Evolutionary conservation across 2,113 vertebrate species (phyloP).

Genomic region (Oostethus manadensis): DNA sequence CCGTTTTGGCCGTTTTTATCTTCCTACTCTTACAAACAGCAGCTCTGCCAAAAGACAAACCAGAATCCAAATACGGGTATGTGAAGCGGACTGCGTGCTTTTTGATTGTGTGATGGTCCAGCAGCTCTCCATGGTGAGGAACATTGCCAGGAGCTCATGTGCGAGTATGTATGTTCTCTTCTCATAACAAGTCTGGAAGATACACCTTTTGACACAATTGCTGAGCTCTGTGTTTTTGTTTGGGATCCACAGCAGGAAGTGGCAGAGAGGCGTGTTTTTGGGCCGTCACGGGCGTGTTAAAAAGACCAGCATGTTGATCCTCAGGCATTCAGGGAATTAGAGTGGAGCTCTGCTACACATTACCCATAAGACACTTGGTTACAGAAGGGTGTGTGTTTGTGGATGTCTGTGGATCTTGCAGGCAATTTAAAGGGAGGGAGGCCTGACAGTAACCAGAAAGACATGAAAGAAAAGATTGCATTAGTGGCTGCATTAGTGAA

Average conservation of each 20-base stretch:
- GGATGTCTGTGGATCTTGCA: constrained; percentile 25
- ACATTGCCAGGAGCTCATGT: constrained; percentile 50
- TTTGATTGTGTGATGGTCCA: constrained; percentile 71
- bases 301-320: constrained; percentile 46
- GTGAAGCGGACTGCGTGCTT: constrained; percentile 24
- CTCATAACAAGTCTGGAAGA: constrained; percentile 31
- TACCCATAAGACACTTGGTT: constrained; percentile 32
- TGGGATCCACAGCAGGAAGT: constrained; percentile 34
- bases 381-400: constrained; percentile 33
- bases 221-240: constrained; percentile 40
- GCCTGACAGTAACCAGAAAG: background rate
- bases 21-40: constrained; percentile 21
- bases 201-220: constrained; percentile 37
- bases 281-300: constrained; percentile 42
- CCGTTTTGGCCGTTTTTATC: constrained; percentile 8
- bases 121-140: constrained; percentile 58
- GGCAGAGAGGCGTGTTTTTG: constrained; percentile 30
- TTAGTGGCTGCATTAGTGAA: background rate
- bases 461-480: background rate
- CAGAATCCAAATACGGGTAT: constrained; percentile 34
- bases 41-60: constrained; percentile 49
- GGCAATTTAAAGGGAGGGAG: background rate
- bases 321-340: constrained; percentile 45
- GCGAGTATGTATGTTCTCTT: constrained; percentile 19
- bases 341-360: constrained; percentile 44